Evolutionary conservation across 2,888 invertebrate genomes (phyloP).

Genomic region (Hyposoter didymator): DNA sequence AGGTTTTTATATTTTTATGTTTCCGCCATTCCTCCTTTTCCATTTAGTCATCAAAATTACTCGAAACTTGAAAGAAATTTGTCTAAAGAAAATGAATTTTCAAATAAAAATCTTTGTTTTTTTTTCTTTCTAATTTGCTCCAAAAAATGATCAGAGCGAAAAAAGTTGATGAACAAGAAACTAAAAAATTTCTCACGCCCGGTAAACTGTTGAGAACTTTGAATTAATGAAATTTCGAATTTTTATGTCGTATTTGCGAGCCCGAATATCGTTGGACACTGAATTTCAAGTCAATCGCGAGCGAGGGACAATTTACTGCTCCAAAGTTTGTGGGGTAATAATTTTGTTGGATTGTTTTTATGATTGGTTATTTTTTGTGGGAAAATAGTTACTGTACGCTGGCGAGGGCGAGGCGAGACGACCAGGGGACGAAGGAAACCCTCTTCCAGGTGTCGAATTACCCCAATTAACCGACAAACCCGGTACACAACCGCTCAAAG

Average conservation of each 20-base stretch:
- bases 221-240: no score
- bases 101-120: no score
- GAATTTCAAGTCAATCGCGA: no score
- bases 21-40: not conserved
- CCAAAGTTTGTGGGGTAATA: not conserved
- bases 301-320: not conserved
- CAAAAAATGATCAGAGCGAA: no score
- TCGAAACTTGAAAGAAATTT: no score
- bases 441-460: slow-evolving; percentile 85
- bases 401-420: slow-evolving; percentile 97
- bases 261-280: no score
- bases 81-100: no score
- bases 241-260: no score
- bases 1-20: slow-evolving; percentile 83
- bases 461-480: slow-evolving; percentile 86
- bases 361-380: slow-evolving; percentile 26
- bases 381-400: slow-evolving; percentile 93
- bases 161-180: no score
- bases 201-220: no score
- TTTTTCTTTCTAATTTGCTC: no score
- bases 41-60: slow-evolving; percentile 20
- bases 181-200: no score
- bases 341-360: slow-evolving; percentile 14
- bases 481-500: slow-evolving; percentile 92
- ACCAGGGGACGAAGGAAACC: slow-evolving; percentile 87